Percentiles rank a stretch among this genome's conserved stretches.
These are phyloP conservation scores for Odiellus spinosus DNA, from an alignment of 2,888 invertebrate species.

Conservation along the genomic window DNA sequence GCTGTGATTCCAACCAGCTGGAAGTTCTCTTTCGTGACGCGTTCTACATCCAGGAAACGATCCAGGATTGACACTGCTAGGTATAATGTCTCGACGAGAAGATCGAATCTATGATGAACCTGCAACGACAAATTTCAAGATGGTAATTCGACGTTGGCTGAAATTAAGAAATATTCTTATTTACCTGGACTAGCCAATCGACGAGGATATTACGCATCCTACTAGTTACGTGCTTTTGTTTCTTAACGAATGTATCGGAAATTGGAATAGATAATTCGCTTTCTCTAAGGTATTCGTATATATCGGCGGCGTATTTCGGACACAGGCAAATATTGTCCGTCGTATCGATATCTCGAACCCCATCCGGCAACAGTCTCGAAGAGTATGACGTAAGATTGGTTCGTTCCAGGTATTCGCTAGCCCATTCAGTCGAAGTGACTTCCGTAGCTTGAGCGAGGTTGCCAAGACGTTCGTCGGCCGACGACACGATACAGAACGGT, in stretches of 20 bases:
- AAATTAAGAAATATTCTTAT: conserved; percentile 34
- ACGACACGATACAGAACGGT: no score
- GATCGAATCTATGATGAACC: neutral
- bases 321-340: conserved; percentile 59
- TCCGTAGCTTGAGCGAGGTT: no score
- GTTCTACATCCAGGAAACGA: conserved; percentile 33
- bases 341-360: conserved; percentile 47
- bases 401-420: no score
- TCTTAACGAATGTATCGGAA: conserved; percentile 17
- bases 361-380: conserved; percentile 10
- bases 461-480: no score
- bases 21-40: conserved; percentile 47
- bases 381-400: neutral
- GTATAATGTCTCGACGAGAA: neutral
- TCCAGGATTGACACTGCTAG: neutral
- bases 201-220: conserved; percentile 77
- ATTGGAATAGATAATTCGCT: conserved; percentile 39
- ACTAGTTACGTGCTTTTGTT: conserved; percentile 41
- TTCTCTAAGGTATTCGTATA: conserved; percentile 61
- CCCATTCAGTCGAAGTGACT: no score
- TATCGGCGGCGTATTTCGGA: conserved; percentile 72
- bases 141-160: neutral
- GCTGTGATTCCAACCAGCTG: conserved; percentile 80
- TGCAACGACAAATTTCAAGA: neutral
- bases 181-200: conserved; percentile 89